Percentiles rank a stretch among this genome's conserved stretches.
phyloP scores from a whole-genome alignment of 1,140 invertebrate genomes.

The Musca vetustissima region DNA sequence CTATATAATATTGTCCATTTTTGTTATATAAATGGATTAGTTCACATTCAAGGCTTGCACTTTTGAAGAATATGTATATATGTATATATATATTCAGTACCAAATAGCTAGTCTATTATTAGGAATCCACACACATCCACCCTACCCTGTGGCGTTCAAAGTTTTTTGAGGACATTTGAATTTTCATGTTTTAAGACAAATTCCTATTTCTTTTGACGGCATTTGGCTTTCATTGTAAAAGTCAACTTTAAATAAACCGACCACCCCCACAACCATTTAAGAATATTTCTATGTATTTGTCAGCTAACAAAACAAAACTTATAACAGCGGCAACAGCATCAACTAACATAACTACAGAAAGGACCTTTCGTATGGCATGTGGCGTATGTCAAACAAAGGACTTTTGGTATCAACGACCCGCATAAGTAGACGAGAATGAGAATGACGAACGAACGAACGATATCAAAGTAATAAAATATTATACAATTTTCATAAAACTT shows the following conservation, averaged over 20 bases:
- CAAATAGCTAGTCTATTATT: too few relatives aligned
- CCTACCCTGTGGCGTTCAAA: too few relatives aligned
- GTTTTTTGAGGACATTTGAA: too few relatives aligned
- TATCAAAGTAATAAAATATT: conserved; percentile 22
- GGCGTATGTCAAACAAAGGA: background rate
- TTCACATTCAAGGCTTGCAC: too few relatives aligned
- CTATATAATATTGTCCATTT: too few relatives aligned
- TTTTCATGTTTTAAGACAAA: too few relatives aligned
- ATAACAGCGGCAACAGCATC: background rate
- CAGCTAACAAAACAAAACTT: background rate
- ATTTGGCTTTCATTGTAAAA: background rate
- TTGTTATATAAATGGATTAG: too few relatives aligned
- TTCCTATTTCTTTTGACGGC: too few relatives aligned
- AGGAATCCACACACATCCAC: too few relatives aligned
- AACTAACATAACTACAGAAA: background rate
- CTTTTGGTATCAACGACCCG: conserved; percentile 8
- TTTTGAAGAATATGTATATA: too few relatives aligned
- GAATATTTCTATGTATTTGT: conserved; percentile 12
- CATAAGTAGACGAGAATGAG: background rate
- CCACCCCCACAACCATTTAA: background rate
- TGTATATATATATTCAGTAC: too few relatives aligned
- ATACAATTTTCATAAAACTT: conserved; percentile 24
- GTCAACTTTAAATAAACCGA: conserved; percentile 6
- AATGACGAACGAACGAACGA: background rate
- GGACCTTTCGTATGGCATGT: background rate